phyloP scores from a whole-genome alignment of 1,140 invertebrate genomes.

The Scaptomyza montana region DNA sequence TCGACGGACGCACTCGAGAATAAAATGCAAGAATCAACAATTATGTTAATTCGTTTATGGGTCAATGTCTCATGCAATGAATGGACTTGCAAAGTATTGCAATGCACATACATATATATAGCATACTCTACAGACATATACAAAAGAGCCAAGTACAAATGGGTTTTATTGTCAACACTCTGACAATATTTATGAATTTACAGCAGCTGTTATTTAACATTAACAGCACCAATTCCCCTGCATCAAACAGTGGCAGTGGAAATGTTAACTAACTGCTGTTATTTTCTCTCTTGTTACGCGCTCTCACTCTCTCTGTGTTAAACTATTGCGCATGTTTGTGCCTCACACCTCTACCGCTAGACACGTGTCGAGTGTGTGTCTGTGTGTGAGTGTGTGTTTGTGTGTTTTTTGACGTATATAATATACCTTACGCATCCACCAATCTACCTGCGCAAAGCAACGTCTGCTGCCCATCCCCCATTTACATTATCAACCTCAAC shows the following conservation, averaged over 20 bases:
- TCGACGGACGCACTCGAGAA: slow-evolving; percentile 44
- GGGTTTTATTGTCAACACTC: slow-evolving; percentile 57
- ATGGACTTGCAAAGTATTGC: slow-evolving; percentile 8
- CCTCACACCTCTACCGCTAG: slow-evolving; percentile 48
- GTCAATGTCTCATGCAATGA: slow-evolving; percentile 62
- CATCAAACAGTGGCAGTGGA: slow-evolving; percentile 16
- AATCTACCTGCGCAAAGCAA: slow-evolving; percentile 82
- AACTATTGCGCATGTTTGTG: slow-evolving; percentile 57
- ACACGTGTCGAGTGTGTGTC: slow-evolving; percentile 54
- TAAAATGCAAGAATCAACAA: slow-evolving; percentile 72
- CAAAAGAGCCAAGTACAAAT: background rate
- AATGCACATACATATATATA: slow-evolving; percentile 8
- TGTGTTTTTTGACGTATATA: slow-evolving; percentile 61
- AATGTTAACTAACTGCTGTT: slow-evolving; percentile 19
- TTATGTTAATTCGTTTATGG: slow-evolving; percentile 76
- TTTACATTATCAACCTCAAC: slow-evolving; percentile 14
- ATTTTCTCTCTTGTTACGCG: slow-evolving; percentile 5
- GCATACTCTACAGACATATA: background rate
- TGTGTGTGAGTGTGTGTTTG: slow-evolving; percentile 40
- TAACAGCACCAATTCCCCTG: slow-evolving; percentile 60
- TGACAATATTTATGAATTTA: slow-evolving; percentile 60
- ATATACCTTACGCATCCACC: slow-evolving; percentile 83
- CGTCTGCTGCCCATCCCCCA: slow-evolving; percentile 27
- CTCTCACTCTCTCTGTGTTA: background rate
- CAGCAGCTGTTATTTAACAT: slow-evolving; percentile 3